Base-by-base conservation (phyloP, 2,888 invertebrate genomes). In the Tetragnatha montana region DNA sequence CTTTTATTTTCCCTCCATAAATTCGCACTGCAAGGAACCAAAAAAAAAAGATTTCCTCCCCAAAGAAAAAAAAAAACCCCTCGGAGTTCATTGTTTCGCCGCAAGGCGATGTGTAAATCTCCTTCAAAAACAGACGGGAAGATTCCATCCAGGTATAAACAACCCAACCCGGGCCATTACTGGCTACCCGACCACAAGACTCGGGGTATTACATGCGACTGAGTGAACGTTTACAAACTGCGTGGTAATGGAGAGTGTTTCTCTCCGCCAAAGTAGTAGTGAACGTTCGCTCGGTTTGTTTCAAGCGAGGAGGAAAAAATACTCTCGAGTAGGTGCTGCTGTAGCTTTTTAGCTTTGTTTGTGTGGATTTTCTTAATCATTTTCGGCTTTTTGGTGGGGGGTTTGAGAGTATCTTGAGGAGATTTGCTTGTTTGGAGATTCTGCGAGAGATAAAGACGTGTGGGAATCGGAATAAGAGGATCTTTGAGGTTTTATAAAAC, bases 111-210 rank as follows among this genome's bases (percentile, higher is more conserved):
- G 17, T 22, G 35, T 69, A 21, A 19, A 35, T 69, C 35, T 8
- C 71, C 14, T 51, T 71, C 71, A 50, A 14, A 49, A 81, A 35
- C 81, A 71, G 81, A 70, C 49, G 49, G 71, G 71, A 51, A 79
- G 60, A 79, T 70, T 81, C 69, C 49, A 35, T 6, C 70, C 70
- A 81, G 74, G 74, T 74, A 82, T 50, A 60, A 82, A 74, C 73
- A 82, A 82, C 73, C 49, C 51, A n/a, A 8, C 50, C 49, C 19
- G 21, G 8, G 78, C 85, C 69, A 85, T 85, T 85, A 79, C 49
- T 50, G 51, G 19, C 70, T 71, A 85, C 51, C 51, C 78, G 60
- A 85, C 85, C 85, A 35, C 79, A 79, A 85, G 79, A 71, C 51
- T 60, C 69, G 75, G 70, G 19, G 71, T 50, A 70, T 85, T 85